Evolutionary conservation across 1,140 invertebrate species (phyloP), one percentile per base, ranked within the genome.

Genomic region (Pseudoatta argentina): DNA sequence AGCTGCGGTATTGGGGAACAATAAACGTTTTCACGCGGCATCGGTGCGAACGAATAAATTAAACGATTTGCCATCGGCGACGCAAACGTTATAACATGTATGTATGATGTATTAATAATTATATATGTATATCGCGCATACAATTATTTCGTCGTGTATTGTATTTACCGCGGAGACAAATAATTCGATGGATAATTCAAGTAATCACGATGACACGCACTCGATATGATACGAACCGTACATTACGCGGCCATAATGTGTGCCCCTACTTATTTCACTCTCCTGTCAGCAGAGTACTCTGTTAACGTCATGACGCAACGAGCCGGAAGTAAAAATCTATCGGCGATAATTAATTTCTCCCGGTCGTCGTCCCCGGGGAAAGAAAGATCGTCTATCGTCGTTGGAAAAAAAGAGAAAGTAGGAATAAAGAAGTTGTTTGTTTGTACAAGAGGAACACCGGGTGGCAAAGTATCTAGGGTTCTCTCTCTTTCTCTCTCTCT

Each of bases 361-460:
- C 63, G 44, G 7, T n/a, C n/a, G 21, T 27, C 34, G 48, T 57
- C 63, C 30, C 30, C 48, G 6, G 30, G 39, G 55, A 30, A 59
- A 73, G 67, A 82, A 59, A 72, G 53, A 81, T 81, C 10, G 48
- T 24, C 21, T 66, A 10, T 10, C 51, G n/a, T 39, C n/a, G 64
- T 44, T 2, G 48, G 30, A 14, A 27, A 59, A 53, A 71, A 66
- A 72, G 34, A n/a, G 18, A 61, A 64, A 44, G n/a, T 39, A n/a
- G 39, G 73, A 78, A 78, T 64, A 76, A 85, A 85, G 73, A 85
- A 63, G 59, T 61, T 83, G 77, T 86, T 82, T 82, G 85, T 86
- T 86, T 82, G 66, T 64, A 71, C 66, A 63, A 82, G 85, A 71
- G 44, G 34, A 86, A 64, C 55, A 59, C 44, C 30, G 30, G 63